phyloP scores from a whole-genome alignment of 2,888 invertebrate species.

The Stegana nigrithorax region DNA sequence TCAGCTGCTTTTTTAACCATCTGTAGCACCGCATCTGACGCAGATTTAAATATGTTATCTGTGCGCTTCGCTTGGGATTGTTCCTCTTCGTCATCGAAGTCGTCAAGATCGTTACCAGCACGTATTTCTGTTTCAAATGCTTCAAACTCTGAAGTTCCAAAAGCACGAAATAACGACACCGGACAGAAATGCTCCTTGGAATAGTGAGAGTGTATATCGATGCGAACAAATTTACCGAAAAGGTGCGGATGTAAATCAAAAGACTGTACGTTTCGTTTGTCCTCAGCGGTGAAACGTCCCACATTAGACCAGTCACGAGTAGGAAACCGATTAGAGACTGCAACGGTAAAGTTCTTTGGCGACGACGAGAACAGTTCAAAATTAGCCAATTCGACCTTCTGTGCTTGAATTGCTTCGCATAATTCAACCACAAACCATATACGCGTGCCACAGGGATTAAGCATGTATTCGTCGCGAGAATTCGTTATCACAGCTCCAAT shows the following conservation, averaged over 20 bases:
- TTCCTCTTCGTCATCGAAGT: slow-evolving; percentile 74
- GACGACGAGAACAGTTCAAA: slow-evolving; percentile 98
- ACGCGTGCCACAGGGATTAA: slow-evolving; percentile 92
- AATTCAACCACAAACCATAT: slow-evolving; percentile 98
- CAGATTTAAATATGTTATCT: slow-evolving; percentile 85
- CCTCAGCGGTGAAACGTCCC: slow-evolving; percentile 88
- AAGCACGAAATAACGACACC: slow-evolving; percentile 92
- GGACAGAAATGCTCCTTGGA: slow-evolving; percentile 98
- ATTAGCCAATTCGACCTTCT: slow-evolving; percentile 95
- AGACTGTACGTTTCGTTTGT: slow-evolving; percentile 87
- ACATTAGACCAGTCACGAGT: slow-evolving; percentile 91
- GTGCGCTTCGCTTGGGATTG: slow-evolving; percentile 55
- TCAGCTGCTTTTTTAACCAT: slow-evolving; percentile 93
- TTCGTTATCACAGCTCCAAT: slow-evolving; percentile 87
- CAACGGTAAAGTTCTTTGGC: slow-evolving; percentile 90
- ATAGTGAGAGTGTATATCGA: slow-evolving; percentile 93
- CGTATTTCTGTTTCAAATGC: slow-evolving; percentile 86
- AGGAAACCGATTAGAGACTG: slow-evolving; percentile 89
- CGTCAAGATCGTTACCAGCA: slow-evolving; percentile 76
- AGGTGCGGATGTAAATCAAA: slow-evolving; percentile 84
- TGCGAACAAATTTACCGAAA: slow-evolving; percentile 90
- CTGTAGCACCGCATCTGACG: slow-evolving; percentile 89
- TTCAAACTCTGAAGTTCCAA: slow-evolving; percentile 93
- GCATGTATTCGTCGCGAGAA: slow-evolving; percentile 96
- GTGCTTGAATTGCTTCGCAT: slow-evolving; percentile 97